Base-by-base conservation (phyloP, 2,888 invertebrate species). In the Eumerus sabulonum region DNA sequence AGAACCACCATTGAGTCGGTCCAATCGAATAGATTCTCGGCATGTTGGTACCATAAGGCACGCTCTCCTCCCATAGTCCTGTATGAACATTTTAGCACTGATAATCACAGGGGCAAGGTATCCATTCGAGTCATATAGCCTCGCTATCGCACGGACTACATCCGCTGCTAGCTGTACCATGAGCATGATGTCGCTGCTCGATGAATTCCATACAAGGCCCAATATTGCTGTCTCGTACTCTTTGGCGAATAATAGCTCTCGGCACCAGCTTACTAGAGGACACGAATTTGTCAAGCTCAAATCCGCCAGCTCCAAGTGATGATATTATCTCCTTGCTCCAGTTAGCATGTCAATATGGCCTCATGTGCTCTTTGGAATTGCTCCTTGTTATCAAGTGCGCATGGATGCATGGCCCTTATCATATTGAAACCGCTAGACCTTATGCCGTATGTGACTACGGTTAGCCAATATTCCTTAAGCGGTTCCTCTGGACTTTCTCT, bases 91-190 rank as follows among this genome's bases (percentile, higher is more conserved):
- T 72, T 84, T 85, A n/a, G 70, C 77, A 7, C 79, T 19, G 14
- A 83, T 79, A 1, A 81, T 74, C 9, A 57, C 51, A 1, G 84
- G 83, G 12, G 73, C 40, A 44, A 85, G 42, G 9, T 83, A 70
- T 1, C 82, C 83, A 13, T 84, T 47, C 0, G 84, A 84, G 38
- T 84, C 83, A 50, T 74, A 84, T 1, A 84, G 71, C 57, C 60
- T 51, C 11, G 64, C 62, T 4, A 64, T 35, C n/a, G 27, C 36
- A 12, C n/a, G 18, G 13, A 64, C 42, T 16, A 51, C 45, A 9
- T 27, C 44, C 13, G 62, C 44, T 53, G 62, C n/a, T n/a, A n/a
- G n/a, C n/a, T n/a, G n/a, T n/a, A n/a, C n/a, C n/a, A n/a, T n/a
- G n/a, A n/a, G n/a, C n/a, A n/a, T n/a, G n/a, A n/a, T 14, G 47